Conservation (phyloP, 1,140 invertebrate species). For the Luehdorfia chinensis region DNA sequence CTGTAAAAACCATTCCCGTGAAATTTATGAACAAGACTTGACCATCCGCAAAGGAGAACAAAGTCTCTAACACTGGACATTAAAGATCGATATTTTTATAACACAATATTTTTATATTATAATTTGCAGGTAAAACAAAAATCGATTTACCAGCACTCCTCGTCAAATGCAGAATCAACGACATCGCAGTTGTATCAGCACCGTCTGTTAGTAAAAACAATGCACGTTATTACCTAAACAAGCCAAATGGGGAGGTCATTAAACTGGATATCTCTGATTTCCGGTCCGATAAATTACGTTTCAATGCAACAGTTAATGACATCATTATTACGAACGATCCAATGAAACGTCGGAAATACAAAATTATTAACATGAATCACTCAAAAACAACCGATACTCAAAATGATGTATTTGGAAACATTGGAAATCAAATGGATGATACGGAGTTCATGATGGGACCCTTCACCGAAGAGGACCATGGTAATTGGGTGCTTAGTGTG, state of each 20-base stretch:
- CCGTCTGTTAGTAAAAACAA: constrained; percentile 32
- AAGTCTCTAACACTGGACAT: no score
- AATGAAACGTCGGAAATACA: constrained; percentile 18
- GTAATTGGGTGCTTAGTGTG: constrained; percentile 57
- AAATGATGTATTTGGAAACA: constrained; percentile 22
- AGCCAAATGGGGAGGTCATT: constrained; percentile 37
- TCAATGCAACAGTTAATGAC: constrained; percentile 16
- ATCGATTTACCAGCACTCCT: constrained; percentile 34
- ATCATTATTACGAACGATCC: neutral
- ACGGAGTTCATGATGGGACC: constrained; percentile 57
- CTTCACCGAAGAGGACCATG: constrained; percentile 43
- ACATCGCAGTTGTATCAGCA: constrained; percentile 43
- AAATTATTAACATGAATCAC: constrained; percentile 26
- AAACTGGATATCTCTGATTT: constrained; percentile 31
- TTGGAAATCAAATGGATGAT: constrained; percentile 19
- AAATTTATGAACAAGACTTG: no score
- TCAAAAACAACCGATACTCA: neutral
- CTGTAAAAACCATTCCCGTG: no score
- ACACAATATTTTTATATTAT: constrained; percentile 11
- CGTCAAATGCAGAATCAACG: constrained; percentile 31
- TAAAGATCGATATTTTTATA: no score
- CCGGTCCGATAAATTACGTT: constrained; percentile 7
- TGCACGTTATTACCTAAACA: constrained; percentile 38
- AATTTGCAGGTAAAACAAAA: constrained; percentile 42
- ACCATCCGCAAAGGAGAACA: no score